phyloP scores from a whole-genome alignment of 2,113 vertebrate genomes.

The Podarcis cretensis region DNA sequence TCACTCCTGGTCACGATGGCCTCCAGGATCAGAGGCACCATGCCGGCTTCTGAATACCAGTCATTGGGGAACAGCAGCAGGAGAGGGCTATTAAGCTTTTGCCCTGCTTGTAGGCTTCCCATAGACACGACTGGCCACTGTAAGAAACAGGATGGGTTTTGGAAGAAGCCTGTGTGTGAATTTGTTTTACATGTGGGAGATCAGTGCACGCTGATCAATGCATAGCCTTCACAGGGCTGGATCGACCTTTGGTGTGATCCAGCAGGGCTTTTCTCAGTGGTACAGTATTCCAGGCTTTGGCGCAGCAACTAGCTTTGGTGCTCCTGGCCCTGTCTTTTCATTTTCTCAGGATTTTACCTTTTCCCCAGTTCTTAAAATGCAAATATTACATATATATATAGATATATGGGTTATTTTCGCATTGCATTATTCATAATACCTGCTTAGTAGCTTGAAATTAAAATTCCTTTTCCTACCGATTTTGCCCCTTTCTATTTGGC shows the following conservation, averaged over 20 bases:
- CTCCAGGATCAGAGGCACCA: too few relatives aligned
- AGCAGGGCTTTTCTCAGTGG: not conserved
- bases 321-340: not conserved
- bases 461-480: conserved; percentile 46
- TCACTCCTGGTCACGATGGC: not conserved
- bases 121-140: not conserved
- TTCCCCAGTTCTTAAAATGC: not conserved
- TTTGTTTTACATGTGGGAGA: too few relatives aligned
- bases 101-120: not conserved
- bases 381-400: not conserved
- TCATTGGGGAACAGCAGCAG: not conserved
- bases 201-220: too few relatives aligned
- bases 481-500: conserved; percentile 53
- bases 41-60: not conserved
- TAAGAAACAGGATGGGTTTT: not conserved
- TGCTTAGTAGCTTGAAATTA: conserved; percentile 63
- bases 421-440: conserved; percentile 58
- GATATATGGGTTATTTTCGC: conserved; percentile 33
- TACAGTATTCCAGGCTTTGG: not conserved
- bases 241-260: not conserved
- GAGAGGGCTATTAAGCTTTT: not conserved
- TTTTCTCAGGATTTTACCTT: not conserved
- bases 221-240: not conserved
- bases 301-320: not conserved
- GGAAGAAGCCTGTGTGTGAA: too few relatives aligned